These are phyloP conservation scores for Pipa parva DNA, from an alignment of 2,113 vertebrate species.

Conservation along the genomic window DNA sequence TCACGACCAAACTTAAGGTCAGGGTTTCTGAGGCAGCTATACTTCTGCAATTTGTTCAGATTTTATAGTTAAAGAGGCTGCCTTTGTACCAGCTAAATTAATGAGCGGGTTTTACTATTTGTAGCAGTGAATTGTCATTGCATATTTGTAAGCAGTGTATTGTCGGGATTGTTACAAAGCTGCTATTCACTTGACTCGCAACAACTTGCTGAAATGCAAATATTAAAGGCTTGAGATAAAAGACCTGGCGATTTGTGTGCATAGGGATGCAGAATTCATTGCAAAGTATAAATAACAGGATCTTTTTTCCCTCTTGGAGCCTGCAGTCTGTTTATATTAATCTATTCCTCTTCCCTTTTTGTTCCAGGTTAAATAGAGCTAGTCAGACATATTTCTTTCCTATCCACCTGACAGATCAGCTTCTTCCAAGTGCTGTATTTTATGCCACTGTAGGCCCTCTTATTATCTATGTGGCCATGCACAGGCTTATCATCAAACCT, in stretches of 20 bases:
- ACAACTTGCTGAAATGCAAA: not conserved
- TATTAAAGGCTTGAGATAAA: slow-evolving; percentile 10
- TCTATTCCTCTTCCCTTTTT: slow-evolving; percentile 24
- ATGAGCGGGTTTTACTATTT: not conserved
- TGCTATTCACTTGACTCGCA: not conserved
- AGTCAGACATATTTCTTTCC: slow-evolving; percentile 98
- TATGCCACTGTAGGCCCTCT: slow-evolving; percentile 94
- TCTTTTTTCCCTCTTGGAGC: slow-evolving; percentile 9
- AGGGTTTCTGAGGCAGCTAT: not conserved
- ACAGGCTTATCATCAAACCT: slow-evolving; percentile 87
- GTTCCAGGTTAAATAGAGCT: slow-evolving; percentile 84
- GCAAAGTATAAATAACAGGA: slow-evolving; percentile 24
- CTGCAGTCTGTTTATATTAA: slow-evolving; percentile 32
- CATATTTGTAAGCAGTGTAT: not conserved
- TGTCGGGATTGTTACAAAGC: not conserved
- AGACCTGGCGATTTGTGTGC: slow-evolving; percentile 3
- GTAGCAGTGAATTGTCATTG: not conserved
- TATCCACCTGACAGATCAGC: slow-evolving; percentile 92
- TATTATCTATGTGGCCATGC: slow-evolving; percentile 86
- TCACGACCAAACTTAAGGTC: not conserved
- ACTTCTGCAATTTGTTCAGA: not conserved
- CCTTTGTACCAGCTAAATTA: not conserved
- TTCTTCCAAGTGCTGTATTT: slow-evolving; percentile 92
- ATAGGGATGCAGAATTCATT: slow-evolving; percentile 8
- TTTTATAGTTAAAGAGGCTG: not conserved